These are phyloP conservation scores for Aspidiotus rigidus DNA, from an alignment of 2,888 invertebrate genomes.

Conservation along the genomic window DNA sequence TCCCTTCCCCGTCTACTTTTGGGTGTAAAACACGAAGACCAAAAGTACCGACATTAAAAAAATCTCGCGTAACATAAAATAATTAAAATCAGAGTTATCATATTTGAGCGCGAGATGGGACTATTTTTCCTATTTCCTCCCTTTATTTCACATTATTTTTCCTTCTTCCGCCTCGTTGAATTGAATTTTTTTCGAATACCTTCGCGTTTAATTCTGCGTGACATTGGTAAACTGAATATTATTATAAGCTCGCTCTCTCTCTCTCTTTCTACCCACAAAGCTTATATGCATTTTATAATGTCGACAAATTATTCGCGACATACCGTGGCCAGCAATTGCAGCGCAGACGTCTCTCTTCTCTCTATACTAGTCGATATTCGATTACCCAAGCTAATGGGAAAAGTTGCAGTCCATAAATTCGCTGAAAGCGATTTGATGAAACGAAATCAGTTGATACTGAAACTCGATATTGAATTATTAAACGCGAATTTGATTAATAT, in stretches of 20 bases:
- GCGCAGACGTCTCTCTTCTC: too few species aligned
- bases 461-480: conserved; percentile 12
- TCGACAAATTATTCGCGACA: background rate
- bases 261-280: background rate
- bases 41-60: too few species aligned
- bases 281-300: background rate
- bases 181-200: background rate
- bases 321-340: background rate
- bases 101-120: background rate
- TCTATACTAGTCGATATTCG: background rate
- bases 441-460: conserved; percentile 7
- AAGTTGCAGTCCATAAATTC: background rate
- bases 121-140: background rate
- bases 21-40: too few species aligned
- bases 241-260: background rate
- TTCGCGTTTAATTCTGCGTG: too few species aligned
- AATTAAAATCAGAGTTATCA: background rate
- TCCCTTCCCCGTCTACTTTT: too few species aligned
- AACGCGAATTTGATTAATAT: conserved; percentile 10
- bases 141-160: background rate
- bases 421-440: conserved; percentile 13
- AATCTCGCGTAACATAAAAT: too few species aligned
- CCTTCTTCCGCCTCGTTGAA: background rate
- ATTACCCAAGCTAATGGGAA: conserved; percentile 2
- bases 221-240: background rate